These are phyloP conservation scores for Aptenodytes patagonicus DNA, from an alignment of 2,113 vertebrate species.

Conservation along the genomic window DNA sequence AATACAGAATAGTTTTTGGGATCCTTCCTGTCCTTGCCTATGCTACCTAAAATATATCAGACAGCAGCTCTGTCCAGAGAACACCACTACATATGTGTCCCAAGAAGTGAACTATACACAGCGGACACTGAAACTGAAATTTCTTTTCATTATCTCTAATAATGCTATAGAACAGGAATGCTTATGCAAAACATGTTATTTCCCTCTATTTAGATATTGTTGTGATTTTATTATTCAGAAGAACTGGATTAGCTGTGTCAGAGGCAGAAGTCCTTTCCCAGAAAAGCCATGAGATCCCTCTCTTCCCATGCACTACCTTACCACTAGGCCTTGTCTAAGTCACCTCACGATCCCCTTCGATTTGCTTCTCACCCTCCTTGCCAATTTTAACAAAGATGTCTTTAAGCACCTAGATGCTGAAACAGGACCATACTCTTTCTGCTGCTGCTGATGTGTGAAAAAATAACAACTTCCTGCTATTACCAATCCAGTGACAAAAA, in stretches of 20 bases:
- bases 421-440: background rate
- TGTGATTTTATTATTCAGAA: background rate
- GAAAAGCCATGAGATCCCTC: background rate
- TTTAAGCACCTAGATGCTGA: background rate
- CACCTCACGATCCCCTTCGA: background rate
- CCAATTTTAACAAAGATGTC: background rate
- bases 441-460: constrained; percentile 10
- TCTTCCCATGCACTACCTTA: background rate
- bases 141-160: background rate
- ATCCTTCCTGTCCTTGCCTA: background rate
- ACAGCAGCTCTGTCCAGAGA: background rate
- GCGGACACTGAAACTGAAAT: background rate
- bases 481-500: background rate
- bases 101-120: background rate
- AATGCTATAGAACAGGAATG: background rate
- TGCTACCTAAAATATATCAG: background rate
- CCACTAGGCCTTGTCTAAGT: background rate
- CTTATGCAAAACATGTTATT: background rate
- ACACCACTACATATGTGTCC: background rate
- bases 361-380: background rate
- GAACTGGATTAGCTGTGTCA: background rate
- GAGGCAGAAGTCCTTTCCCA: background rate
- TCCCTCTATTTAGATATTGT: background rate
- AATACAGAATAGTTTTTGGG: background rate
- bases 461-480: constrained; percentile 31